Percentiles rank a stretch among this genome's conserved stretches.
phyloP scores from a whole-genome alignment of 2,888 invertebrate genomes.

The Cheilosia grossa region DNA sequence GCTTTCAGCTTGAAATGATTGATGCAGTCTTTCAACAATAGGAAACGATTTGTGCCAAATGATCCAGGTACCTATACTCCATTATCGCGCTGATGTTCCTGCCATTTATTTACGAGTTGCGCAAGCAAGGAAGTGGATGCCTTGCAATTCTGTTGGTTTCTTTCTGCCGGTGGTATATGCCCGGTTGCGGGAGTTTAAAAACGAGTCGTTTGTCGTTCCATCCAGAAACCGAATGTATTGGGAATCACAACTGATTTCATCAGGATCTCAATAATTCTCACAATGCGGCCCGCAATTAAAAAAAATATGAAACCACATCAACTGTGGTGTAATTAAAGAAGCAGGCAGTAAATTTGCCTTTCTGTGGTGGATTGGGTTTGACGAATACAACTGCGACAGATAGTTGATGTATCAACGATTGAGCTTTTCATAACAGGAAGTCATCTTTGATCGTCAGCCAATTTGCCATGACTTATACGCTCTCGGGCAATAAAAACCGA shows the following conservation, averaged over 20 bases:
- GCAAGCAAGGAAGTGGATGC: slow-evolving; percentile 37
- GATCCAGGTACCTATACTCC: background rate
- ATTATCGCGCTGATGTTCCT: slow-evolving; percentile 8
- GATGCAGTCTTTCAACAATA: slow-evolving; percentile 34
- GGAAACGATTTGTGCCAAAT: slow-evolving; percentile 17
- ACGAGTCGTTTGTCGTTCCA: background rate
- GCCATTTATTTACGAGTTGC: background rate
- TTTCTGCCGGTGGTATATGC: slow-evolving; percentile 11
- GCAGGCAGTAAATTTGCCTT: slow-evolving; percentile 6
- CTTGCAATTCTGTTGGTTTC: background rate
- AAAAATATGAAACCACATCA: slow-evolving; percentile 35
- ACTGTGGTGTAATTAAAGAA: slow-evolving; percentile 54
- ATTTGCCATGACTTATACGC: slow-evolving; percentile 14
- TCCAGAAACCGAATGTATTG: slow-evolving; percentile 20
- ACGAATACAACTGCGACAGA: background rate
- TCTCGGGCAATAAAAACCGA: slow-evolving; percentile 1
- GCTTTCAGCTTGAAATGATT: slow-evolving; percentile 29
- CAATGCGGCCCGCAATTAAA: slow-evolving; percentile 28
- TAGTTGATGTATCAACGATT: slow-evolving; percentile 1
- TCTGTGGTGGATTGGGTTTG: slow-evolving; percentile 11
- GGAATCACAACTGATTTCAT: slow-evolving; percentile 1
- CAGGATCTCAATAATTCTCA: slow-evolving; percentile 43
- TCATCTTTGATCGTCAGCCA: slow-evolving; percentile 14
- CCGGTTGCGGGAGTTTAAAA: too few species aligned
- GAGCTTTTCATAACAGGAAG: slow-evolving; percentile 26